phyloP scores from a whole-genome alignment of 2,888 invertebrate species.

The Pteria penguin region DNA sequence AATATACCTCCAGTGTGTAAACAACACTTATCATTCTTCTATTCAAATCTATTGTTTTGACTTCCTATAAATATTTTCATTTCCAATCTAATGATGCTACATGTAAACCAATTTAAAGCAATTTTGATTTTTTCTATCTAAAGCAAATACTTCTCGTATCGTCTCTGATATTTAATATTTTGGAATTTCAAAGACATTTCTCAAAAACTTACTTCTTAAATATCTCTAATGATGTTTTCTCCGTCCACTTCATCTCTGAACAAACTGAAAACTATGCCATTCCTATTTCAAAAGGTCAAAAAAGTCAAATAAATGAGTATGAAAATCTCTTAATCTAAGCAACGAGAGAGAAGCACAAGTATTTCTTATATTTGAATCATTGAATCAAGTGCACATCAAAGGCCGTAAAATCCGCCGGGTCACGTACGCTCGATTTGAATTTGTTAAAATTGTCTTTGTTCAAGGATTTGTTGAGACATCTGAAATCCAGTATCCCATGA shows the following conservation, averaged over 20 bases:
- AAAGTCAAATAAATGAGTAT: neutral
- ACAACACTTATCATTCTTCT: neutral
- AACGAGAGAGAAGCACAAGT: slow-evolving; percentile 11
- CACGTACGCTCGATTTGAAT: slow-evolving; percentile 4
- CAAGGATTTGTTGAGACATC: neutral
- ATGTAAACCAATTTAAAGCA: neutral
- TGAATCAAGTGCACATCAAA: slow-evolving; percentile 27
- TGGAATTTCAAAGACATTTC: neutral
- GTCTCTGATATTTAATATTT: neutral
- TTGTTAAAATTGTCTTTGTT: neutral
- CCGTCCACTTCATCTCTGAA: neutral
- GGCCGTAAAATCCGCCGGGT: slow-evolving; percentile 7
- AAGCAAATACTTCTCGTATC: neutral
- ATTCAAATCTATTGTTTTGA: neutral
- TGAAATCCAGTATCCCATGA: neutral
- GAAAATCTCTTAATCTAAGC: slow-evolving; percentile 6
- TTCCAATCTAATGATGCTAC: neutral
- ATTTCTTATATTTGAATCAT: slow-evolving; percentile 24
- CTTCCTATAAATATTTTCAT: neutral
- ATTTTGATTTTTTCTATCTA: neutral
- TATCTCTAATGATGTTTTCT: neutral
- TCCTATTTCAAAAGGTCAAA: neutral
- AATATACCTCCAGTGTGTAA: neutral
- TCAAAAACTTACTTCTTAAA: neutral
- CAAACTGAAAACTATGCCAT: neutral